Conservation (phyloP, 2,797 vertebrate genomes). For the Aldrovandia affinis region DNA sequence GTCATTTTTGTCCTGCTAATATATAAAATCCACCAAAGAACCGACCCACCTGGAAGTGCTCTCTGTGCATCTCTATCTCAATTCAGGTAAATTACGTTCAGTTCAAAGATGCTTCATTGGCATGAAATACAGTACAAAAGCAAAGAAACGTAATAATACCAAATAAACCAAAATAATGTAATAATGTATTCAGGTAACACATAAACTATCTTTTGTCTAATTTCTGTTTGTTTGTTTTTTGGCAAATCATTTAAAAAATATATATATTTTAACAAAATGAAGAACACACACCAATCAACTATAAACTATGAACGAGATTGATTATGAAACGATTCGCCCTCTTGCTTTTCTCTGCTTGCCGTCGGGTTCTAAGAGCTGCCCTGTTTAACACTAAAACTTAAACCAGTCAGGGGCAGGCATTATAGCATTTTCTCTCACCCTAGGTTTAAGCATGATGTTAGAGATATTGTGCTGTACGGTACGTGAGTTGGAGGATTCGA, state of each 20-base stretch:
- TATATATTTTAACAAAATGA: not conserved
- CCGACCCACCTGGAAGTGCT: too few species aligned
- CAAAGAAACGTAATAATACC: not conserved
- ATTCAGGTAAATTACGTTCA: not conserved
- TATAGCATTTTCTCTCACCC: not conserved
- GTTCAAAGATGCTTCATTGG: not conserved
- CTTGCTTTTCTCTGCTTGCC: not conserved
- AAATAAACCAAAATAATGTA: too few species aligned
- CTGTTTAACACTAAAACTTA: constrained; percentile 4
- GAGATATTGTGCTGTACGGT: too few species aligned
- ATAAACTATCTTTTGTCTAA: too few species aligned
- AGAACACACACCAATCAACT: not conserved
- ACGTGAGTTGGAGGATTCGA: too few species aligned
- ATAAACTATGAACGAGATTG: too few species aligned
- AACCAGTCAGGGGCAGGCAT: too few species aligned
- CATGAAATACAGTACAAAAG: not conserved
- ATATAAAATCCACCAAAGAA: too few species aligned
- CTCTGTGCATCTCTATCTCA: not conserved
- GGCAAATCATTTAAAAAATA: not conserved
- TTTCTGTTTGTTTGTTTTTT: not conserved
- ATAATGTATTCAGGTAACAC: too few species aligned
- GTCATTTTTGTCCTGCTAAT: not conserved
- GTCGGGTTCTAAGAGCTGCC: not conserved
- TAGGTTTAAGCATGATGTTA: not conserved
- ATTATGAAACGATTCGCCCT: too few species aligned